Conservation (phyloP, 2,113 vertebrate genomes). For the Leptobrachium ailaonicum region DNA sequence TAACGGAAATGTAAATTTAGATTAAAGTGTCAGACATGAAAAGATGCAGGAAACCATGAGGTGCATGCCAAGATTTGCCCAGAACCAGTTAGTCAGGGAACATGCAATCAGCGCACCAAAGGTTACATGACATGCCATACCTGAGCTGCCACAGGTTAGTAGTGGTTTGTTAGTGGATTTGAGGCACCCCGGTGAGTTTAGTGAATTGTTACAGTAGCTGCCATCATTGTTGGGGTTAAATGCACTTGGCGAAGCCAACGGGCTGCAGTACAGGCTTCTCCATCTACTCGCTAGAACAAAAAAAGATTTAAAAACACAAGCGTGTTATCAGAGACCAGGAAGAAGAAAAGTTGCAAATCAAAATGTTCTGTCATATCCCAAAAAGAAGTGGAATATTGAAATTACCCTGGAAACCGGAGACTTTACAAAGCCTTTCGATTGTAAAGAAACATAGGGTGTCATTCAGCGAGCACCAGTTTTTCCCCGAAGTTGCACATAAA, state of each 20-base stretch:
- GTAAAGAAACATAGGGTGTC: too few relatives aligned
- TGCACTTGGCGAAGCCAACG: slow-evolving; percentile 66
- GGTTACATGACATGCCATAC: slow-evolving; percentile 77
- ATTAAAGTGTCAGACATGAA: too few relatives aligned
- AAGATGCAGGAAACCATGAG: neutral
- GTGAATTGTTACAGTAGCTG: slow-evolving; percentile 75
- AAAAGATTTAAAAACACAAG: slow-evolving; percentile 50
- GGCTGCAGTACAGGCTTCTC: slow-evolving; percentile 90
- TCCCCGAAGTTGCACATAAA: too few relatives aligned
- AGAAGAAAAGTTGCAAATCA: slow-evolving; percentile 7
- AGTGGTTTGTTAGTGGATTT: slow-evolving; percentile 97
- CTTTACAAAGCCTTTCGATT: neutral
- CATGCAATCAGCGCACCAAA: slow-evolving; percentile 28
- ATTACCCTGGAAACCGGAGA: neutral
- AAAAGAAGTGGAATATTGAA: neutral
- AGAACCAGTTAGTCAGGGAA: neutral
- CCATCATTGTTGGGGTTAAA: slow-evolving; percentile 70
- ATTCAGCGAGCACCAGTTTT: too few relatives aligned
- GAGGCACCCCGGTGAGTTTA: slow-evolving; percentile 89
- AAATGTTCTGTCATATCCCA: neutral
- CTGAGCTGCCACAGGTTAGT: slow-evolving; percentile 96
- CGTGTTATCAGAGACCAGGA: slow-evolving; percentile 8
- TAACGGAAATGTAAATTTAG: too few relatives aligned
- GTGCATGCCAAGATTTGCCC: neutral
- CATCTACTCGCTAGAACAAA: slow-evolving; percentile 80